phyloP scores from a whole-genome alignment of 1,140 invertebrate species.

The Telenomus remus region DNA sequence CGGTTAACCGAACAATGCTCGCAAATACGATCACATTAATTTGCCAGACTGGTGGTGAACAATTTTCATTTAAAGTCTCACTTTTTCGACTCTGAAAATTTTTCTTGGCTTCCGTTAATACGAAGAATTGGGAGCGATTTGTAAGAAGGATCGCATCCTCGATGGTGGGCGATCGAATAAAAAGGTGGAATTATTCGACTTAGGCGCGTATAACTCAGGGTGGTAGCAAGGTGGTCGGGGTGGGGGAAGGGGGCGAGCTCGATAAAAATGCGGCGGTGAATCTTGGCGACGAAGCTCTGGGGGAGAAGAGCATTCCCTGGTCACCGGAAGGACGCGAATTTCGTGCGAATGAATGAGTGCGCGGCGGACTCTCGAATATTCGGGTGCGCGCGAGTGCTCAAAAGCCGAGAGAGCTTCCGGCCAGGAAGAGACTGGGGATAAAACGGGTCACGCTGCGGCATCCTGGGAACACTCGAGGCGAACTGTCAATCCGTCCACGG shows the following conservation, averaged over 20 bases:
- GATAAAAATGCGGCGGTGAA: constrained; percentile 10
- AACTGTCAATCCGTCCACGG: constrained; percentile 71
- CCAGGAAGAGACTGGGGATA: constrained; percentile 51
- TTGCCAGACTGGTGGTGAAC: too few relatives aligned
- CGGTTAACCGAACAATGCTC: too few relatives aligned
- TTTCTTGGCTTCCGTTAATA: too few relatives aligned
- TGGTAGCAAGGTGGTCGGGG: too few relatives aligned
- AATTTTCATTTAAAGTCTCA: too few relatives aligned
- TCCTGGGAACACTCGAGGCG: constrained; percentile 72
- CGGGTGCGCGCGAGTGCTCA: constrained; percentile 26
- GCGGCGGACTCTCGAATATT: constrained; percentile 15
- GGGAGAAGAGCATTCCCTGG: constrained; percentile 52
- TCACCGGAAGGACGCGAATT: constrained; percentile 49
- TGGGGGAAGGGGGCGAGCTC: not conserved
- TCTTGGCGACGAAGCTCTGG: constrained; percentile 19
- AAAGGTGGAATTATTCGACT: constrained; percentile 33
- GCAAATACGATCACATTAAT: too few relatives aligned
- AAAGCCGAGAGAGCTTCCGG: constrained; percentile 36
- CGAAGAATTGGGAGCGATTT: constrained; percentile 15
- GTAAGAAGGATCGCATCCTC: constrained; percentile 39
- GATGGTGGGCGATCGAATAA: constrained; percentile 17
- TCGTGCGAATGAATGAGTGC: constrained; percentile 3
- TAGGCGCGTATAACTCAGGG: constrained; percentile 20
- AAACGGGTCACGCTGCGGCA: constrained; percentile 42
- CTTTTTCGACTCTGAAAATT: too few relatives aligned